Base-by-base conservation (phyloP, 1,140 invertebrate species). In the Hydropsyche tenuis region DNA sequence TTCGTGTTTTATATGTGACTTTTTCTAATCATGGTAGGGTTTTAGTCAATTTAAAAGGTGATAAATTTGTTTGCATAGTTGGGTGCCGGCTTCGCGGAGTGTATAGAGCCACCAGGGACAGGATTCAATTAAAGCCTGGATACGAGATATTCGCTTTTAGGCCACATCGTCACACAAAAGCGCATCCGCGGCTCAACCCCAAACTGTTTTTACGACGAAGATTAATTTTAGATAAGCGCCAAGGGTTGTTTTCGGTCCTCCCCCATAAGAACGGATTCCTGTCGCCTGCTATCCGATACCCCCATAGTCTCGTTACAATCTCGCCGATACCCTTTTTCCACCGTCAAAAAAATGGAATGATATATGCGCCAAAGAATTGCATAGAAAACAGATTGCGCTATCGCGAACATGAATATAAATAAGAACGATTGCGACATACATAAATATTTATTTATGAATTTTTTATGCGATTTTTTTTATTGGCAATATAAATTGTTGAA, bases 221-320 rank as follows among this genome's bases (percentile, higher is more conserved):
- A 77, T 77, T 77, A 77, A 77, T 75, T 77, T 75, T 72, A 77
- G 76, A 77, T 77, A 77, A 77, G 73, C 65, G 60, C 45, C 30
- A 46, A 70, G 69, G 73, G 72, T 62, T 76, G 22, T 37, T 37
- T n/a, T n/a, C n/a, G n/a, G n/a, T n/a, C n/a, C n/a, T 20, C n/a
- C 56, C 56, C 56, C 51, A 37, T 37, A 37, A 37, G 30, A 37
- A 37, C 30, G 30, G 30, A 9, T 4, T 37, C 9, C 30, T 9
- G 9, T 3, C 30, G 9, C 9, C 30, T 9, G 30, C 3, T 37
- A 37, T n/a, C n/a, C n/a, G n/a, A n/a, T n/a, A n/a, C n/a, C 30
- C 3, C 30, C 30, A 9, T 9, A 9, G 30, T 9, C 30, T 37
- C 30, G 3, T 37, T 37, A 37, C 48, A 20, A 53, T 53, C 48